Evolutionary conservation across 2,797 vertebrate genomes (phyloP).

Genomic region (Stomatorhinus walkeri): DNA sequence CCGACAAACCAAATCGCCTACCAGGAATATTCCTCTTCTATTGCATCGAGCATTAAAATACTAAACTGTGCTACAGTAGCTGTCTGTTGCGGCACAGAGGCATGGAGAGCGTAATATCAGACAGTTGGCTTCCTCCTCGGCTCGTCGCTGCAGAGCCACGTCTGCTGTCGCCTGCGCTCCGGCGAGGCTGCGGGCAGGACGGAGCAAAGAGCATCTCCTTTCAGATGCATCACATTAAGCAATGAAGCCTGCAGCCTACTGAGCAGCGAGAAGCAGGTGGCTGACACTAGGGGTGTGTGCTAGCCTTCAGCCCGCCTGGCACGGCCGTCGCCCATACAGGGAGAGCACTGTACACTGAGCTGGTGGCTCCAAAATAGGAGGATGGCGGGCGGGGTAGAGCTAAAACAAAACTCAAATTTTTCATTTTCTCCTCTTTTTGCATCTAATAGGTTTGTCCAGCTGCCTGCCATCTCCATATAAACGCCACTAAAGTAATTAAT

Average conservation of each 20-base stretch:
- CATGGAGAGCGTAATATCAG: background rate
- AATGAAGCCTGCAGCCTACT: background rate
- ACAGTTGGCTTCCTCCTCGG: background rate
- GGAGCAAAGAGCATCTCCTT: background rate
- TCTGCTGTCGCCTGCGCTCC: background rate
- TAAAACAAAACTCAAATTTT: background rate
- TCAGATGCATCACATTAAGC: background rate
- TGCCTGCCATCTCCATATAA: background rate
- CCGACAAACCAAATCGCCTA: background rate
- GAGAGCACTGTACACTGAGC: background rate
- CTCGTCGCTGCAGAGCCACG: background rate
- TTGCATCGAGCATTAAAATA: background rate
- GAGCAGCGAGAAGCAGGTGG: conserved; percentile 1
- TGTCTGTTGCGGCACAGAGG: background rate
- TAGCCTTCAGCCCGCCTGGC: background rate
- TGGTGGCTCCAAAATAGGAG: background rate
- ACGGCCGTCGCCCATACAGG: background rate
- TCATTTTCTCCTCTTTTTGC: background rate
- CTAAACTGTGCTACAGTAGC: background rate
- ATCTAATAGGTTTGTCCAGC: background rate
- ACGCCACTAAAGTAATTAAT: background rate
- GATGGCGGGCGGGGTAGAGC: background rate
- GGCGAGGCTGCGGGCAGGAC: background rate
- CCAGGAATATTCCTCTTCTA: background rate
- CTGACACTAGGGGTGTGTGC: background rate